Percentiles rank a stretch among this genome's conserved stretches.
Conservation (phyloP, 2,113 vertebrate species). For the Saguinus imperator region DNA sequence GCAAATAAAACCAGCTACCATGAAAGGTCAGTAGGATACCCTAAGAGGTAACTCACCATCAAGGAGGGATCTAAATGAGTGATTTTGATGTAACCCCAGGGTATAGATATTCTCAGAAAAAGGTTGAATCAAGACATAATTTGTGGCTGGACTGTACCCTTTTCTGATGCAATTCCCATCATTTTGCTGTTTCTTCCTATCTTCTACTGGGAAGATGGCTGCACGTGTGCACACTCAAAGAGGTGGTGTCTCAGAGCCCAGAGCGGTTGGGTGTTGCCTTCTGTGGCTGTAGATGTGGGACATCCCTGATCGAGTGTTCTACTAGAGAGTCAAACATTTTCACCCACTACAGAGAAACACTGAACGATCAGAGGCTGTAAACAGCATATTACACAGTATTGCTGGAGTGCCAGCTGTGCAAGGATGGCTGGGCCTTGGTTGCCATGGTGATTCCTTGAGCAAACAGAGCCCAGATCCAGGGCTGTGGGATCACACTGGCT, state of each 20-base stretch:
- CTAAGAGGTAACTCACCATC: background rate
- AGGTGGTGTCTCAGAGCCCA: background rate
- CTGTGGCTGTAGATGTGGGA: background rate
- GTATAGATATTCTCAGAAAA: background rate
- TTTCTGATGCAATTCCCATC: background rate
- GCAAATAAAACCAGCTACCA: background rate
- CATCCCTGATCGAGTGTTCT: background rate
- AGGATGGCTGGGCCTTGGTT: background rate
- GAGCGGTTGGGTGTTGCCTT: background rate
- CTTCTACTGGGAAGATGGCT: background rate
- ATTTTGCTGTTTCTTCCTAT: background rate
- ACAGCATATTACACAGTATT: background rate
- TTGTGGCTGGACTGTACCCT: background rate
- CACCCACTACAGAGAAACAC: background rate
- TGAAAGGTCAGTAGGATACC: background rate
- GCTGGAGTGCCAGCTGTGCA: background rate
- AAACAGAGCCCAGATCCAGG: background rate
- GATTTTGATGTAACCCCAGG: background rate
- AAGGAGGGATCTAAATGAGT: background rate
- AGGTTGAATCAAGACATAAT: background rate
- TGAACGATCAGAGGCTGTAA: background rate
- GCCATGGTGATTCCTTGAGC: background rate
- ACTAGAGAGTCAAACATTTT: no score
- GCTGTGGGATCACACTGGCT: background rate
- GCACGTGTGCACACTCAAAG: background rate